Evolutionary conservation across 2,113 vertebrate species (phyloP).

Genomic region (Nycticryphes semicollaris): DNA sequence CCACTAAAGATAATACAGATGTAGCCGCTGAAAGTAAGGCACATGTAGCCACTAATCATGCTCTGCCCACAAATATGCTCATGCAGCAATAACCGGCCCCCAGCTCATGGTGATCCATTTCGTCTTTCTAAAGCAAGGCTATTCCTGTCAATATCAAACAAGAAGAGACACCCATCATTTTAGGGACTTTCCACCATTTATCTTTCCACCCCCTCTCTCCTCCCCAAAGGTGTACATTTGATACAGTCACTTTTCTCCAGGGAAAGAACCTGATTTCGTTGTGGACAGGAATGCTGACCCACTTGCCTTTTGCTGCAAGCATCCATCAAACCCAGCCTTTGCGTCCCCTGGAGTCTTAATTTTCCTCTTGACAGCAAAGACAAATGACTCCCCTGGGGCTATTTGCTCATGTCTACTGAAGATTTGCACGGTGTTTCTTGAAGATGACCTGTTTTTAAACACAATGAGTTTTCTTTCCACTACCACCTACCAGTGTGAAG

Average conservation of each 20-base stretch:
- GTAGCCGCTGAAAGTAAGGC: not conserved
- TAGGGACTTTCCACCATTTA: not conserved
- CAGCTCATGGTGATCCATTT: not conserved
- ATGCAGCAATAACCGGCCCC: not conserved
- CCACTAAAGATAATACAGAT: not conserved
- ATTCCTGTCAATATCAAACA: not conserved
- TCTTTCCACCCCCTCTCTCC: not conserved
- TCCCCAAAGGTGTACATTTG: not conserved
- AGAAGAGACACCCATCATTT: not conserved
- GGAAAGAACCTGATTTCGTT: not conserved
- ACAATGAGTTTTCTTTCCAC: not conserved
- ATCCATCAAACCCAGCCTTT: conserved; percentile 40
- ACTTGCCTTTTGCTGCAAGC: not conserved
- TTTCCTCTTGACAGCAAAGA: conserved; percentile 64
- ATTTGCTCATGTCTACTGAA: conserved; percentile 40
- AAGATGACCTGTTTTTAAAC: conserved; percentile 45
- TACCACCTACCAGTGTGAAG: not conserved
- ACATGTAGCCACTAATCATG: fast-evolving
- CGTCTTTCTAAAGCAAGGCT: not conserved
- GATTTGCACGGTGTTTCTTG: not conserved
- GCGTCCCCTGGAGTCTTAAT: conserved; percentile 41
- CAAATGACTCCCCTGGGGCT: conserved; percentile 37
- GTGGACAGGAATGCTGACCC: conserved; percentile 21
- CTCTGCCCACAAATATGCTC: not conserved
- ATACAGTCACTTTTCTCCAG: not conserved